Evolutionary conservation across 2,888 invertebrate species (phyloP), one percentile per base, ranked within the genome.

Genomic region (Agrotis segetum): DNA sequence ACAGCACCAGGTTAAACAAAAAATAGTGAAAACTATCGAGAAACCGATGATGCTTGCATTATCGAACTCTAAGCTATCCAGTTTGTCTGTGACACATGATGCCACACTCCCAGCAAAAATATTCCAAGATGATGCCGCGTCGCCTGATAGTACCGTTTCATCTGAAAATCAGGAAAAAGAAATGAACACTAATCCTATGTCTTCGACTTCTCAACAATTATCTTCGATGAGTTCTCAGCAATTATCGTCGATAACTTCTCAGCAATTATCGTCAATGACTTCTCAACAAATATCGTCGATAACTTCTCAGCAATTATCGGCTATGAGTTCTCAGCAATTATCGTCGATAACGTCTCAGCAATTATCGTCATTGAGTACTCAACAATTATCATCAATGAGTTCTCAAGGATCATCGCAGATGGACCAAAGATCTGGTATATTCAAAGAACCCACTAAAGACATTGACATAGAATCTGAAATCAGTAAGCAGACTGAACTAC

Each of bases 111-210:
- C 97, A 0, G 97, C 97, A 11, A 97, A 97, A 88, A 97, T 97
- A 86, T 97, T 97, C 87, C 97, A 97, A 89, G 97, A 97, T 83
- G 97, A 97, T 80, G 97, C 96, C 0, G 96, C 97, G 0, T 97
- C 97, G 0, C 97, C 97, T 0, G 97, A 97, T 79, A 94, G 95
- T 74, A 93, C 96, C 2, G 92, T 93, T 6, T 83, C 89, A 0
- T 87, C 91, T 4, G 95, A 95, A 74, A 88, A 87, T 74, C 74
- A 86, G 2, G 92, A 91, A 6, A 89, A 87, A 56, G 92, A 92
- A 47, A 74, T 77, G 3, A 77, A 87, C 19, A 90, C 89, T 49
- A 89, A 82, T 72, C 82, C 85, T 47, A 88, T 87, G 71, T 74
- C 85, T 9, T 85, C 89, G 1, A 77, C 84, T 2, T 73, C 88